Base-by-base conservation (phyloP, 2,797 vertebrate genomes). In the Anolis apletophallus region DNA sequence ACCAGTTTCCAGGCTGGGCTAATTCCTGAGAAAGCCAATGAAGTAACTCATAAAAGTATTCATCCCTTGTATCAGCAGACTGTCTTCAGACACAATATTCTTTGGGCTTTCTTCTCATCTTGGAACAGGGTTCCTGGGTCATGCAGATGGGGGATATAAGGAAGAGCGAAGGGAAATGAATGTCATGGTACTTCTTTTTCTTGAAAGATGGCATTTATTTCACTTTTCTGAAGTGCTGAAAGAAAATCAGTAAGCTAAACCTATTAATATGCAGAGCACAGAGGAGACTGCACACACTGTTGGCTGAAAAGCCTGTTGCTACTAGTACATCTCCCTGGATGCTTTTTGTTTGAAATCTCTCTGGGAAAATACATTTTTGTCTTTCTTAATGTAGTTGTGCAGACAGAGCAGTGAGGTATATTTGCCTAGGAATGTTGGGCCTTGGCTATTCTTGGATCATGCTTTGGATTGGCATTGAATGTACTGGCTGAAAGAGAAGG, bases 391-490 rank as follows among this genome's bases (percentile, higher is more conserved):
- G 5, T 1, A 81, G 69, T 16, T 71, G 77, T 74, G 36, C 50
- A 54, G 52, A 40, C n/a, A 55, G 57, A 87, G 26, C 26, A 74
- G 34, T 69, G 26, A 68, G 0, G 0, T 52, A 17, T 19, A 26
- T 32, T 87, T 71, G 46, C 57, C 21, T 88, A 61, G 59, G 21
- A 88, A 69, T 61, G 11, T 32, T 1, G 50, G 74, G 81, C 1
- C 26, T 67, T 52, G 84, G 77, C 14, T 74, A 84, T 68, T 85
- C 4, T 64, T 21, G 57, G 50, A 26, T 17, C 46, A 54, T 77
- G 36, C 9, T 84, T 93, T 73, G 29, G 50, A 80, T 68, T 87
- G 81, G 88, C 94, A 89, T 23, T 17, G 29, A n/a, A 84, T 83
- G 1, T 69, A 17, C 77, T 64, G 57, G 3, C n/a, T n/a, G 2